Evolutionary conservation across 1,140 invertebrate genomes (phyloP).

Genomic region (Papilio glaucus): DNA sequence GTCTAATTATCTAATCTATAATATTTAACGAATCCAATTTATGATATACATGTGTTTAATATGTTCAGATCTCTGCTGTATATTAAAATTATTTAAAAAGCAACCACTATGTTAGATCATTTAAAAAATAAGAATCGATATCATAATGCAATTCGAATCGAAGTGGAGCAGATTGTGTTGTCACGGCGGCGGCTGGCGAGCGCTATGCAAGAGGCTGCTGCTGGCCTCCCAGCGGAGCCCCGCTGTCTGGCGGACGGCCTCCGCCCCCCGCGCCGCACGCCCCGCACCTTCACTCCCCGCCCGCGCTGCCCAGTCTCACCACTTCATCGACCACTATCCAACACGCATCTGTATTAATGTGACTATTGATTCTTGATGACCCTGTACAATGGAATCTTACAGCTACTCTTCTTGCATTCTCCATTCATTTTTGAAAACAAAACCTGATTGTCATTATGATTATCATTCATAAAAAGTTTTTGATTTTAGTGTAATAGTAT

Average conservation of each 20-base stretch:
- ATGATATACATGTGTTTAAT: background rate
- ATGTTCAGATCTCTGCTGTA: background rate
- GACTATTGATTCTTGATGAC: constrained; percentile 35
- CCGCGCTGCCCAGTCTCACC: constrained; percentile 53
- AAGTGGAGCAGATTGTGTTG: constrained; percentile 62
- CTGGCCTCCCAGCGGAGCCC: constrained; percentile 80
- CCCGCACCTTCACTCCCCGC: constrained; percentile 48
- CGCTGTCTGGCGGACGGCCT: constrained; percentile 75
- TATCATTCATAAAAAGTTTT: background rate
- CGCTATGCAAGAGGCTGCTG: constrained; percentile 75
- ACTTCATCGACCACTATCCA: constrained; percentile 53
- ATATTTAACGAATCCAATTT: background rate
- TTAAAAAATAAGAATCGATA: constrained; percentile 25
- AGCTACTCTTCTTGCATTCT: constrained; percentile 18
- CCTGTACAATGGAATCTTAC: constrained; percentile 31
- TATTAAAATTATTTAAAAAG: background rate
- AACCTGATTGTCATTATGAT: background rate
- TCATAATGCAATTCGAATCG: constrained; percentile 56
- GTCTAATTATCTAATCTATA: no score
- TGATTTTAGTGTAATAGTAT: background rate
- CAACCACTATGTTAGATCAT: background rate
- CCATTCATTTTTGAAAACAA: background rate
- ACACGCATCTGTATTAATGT: constrained; percentile 44
- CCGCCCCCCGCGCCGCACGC: constrained; percentile 47
- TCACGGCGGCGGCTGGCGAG: constrained; percentile 44